These are phyloP conservation scores for Oreochromis niloticus DNA, from an alignment of 2,113 vertebrate genomes.

Conservation along the genomic window DNA sequence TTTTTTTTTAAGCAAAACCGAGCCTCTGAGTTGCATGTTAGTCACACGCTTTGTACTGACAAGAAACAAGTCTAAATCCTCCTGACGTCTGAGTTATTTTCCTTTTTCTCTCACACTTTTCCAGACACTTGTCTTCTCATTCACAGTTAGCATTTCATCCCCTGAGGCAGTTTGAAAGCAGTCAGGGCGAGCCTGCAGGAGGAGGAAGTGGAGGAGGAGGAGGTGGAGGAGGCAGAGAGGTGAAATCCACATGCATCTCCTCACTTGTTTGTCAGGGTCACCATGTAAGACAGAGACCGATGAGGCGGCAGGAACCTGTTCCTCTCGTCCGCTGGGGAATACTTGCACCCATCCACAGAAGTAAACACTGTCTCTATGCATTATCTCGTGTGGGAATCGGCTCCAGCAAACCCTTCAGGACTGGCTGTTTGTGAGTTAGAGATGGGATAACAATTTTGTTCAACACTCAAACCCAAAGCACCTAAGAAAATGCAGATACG, in stretches of 20 bases:
- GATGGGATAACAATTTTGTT: neutral
- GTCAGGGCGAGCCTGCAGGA: neutral
- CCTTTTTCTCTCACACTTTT: neutral
- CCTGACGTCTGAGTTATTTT: conserved; percentile 9
- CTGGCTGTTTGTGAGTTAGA: conserved; percentile 13
- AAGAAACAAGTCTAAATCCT: neutral
- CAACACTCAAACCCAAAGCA: neutral
- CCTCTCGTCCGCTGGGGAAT: neutral
- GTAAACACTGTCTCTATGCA: conserved; percentile 19
- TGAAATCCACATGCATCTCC: conserved; percentile 1
- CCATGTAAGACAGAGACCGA: conserved; percentile 24
- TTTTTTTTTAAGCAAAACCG: neutral
- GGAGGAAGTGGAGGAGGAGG: neutral
- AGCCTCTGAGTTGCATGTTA: neutral
- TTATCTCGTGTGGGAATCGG: conserved; percentile 16
- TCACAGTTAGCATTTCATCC: neutral
- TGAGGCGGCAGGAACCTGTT: conserved; percentile 32
- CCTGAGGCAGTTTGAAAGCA: neutral
- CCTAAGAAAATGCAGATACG: neutral
- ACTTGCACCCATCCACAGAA: neutral
- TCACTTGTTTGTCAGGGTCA: conserved; percentile 41
- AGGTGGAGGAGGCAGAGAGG: neutral
- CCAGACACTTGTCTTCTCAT: neutral
- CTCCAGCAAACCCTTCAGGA: conserved; percentile 13
- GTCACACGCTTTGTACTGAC: neutral